A percentile compares a stretch with the other conserved stretches of the same genome.
phyloP scores from a whole-genome alignment of 2,888 invertebrate genomes.

The Anoncus sp. region DNA sequence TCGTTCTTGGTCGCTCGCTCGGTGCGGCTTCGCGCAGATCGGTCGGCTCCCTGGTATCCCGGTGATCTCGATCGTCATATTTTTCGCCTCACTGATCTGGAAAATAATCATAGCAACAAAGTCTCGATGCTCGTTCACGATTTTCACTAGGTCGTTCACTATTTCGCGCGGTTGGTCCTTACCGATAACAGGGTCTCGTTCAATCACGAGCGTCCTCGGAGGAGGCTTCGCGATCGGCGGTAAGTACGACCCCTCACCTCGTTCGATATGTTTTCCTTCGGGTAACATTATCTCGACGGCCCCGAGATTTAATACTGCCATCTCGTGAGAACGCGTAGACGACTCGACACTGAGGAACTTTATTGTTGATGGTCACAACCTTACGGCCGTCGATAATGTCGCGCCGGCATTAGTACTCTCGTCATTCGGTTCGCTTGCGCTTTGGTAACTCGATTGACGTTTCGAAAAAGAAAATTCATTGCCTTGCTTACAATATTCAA shows the following conservation, averaged over 20 bases:
- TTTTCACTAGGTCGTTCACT: background rate
- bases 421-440: background rate
- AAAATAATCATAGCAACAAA: background rate
- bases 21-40: slow-evolving; percentile 25
- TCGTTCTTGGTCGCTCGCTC: slow-evolving; percentile 18
- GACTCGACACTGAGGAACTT: too few relatives aligned
- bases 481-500: slow-evolving; percentile 5
- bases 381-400: background rate
- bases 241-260: too few relatives aligned
- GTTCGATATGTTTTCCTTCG: too few relatives aligned
- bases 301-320: too few relatives aligned
- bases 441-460: too few relatives aligned
- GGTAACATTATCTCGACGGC: too few relatives aligned
- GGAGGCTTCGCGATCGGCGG: too few relatives aligned
- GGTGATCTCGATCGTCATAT: slow-evolving; percentile 8
- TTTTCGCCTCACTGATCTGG: slow-evolving; percentile 17
- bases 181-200: too few relatives aligned
- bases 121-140: slow-evolving; percentile 25
- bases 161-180: background rate
- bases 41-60: slow-evolving; percentile 15
- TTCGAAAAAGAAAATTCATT: background rate
- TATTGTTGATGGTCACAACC: too few relatives aligned
- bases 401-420: background rate
- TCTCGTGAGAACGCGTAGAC: too few relatives aligned
- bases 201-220: too few relatives aligned